Evolutionary conservation across 1,140 invertebrate species (phyloP).

Genomic region (Ladona fulva): DNA sequence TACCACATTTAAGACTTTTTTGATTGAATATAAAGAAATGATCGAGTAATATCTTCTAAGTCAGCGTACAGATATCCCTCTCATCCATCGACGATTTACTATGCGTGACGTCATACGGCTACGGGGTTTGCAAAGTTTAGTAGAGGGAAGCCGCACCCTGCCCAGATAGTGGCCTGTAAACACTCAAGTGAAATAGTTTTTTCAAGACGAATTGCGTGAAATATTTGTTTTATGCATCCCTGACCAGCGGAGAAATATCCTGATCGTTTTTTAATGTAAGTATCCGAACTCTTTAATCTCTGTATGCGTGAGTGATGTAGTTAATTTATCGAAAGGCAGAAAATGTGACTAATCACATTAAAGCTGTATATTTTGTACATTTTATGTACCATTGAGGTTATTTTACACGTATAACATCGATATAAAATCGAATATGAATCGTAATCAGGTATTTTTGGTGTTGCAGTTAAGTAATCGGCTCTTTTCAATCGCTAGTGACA

Average conservation of each 20-base stretch:
- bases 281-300: constrained; percentile 14
- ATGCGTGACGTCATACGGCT: constrained; percentile 26
- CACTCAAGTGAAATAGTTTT: constrained; percentile 20
- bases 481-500: neutral
- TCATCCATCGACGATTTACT: constrained; percentile 16
- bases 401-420: neutral
- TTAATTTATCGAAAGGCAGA: neutral
- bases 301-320: too few species aligned
- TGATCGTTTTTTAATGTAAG: constrained; percentile 26
- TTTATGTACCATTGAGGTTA: neutral
- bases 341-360: neutral
- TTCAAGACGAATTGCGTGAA: constrained; percentile 14
- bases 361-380: neutral
- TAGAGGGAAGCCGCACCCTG: constrained; percentile 29
- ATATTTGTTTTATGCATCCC: constrained; percentile 25
- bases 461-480: neutral
- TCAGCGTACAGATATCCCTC: neutral
- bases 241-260: constrained; percentile 20
- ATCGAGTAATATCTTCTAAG: neutral
- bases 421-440: neutral
- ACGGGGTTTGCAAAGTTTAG: constrained; percentile 28
- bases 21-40: neutral
- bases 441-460: neutral
- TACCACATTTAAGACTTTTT: too few species aligned
- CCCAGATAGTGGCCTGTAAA: constrained; percentile 22